phyloP scores from a whole-genome alignment of 2,113 vertebrate species.

The Oceanodroma tethys region DNA sequence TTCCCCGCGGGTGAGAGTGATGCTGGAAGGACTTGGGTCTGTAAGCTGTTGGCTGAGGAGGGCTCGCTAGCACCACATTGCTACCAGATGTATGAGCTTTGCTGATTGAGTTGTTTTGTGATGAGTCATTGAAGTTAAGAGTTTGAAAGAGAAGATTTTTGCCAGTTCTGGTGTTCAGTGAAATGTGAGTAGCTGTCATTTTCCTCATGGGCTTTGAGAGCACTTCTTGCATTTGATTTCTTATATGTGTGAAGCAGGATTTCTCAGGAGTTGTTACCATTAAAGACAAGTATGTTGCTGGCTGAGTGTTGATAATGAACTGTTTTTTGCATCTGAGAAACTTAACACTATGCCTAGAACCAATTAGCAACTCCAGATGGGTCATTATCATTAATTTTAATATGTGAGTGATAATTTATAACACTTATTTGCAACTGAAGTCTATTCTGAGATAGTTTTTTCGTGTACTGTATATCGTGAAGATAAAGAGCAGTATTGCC shows the following conservation, averaged over 20 bases:
- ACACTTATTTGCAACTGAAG: background rate
- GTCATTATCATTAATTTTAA: conserved; percentile 13
- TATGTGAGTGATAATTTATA: background rate
- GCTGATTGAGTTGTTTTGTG: conserved; percentile 59
- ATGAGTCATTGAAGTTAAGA: conserved; percentile 44
- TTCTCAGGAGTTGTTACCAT: background rate
- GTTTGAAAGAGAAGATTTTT: conserved; percentile 29
- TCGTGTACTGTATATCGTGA: background rate
- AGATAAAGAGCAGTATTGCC: background rate
- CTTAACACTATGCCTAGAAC: background rate
- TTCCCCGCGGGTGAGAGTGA: background rate
- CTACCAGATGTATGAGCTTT: conserved; percentile 49
- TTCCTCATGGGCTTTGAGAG: background rate
- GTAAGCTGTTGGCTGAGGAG: conserved; percentile 5
- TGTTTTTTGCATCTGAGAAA: background rate
- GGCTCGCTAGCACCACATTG: conserved; percentile 2
- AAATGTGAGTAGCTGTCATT: conserved; percentile 27
- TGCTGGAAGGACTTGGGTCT: background rate
- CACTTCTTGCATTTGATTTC: conserved; percentile 18
- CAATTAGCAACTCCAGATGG: background rate
- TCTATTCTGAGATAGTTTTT: background rate
- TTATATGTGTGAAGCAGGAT: background rate
- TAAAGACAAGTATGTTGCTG: background rate
- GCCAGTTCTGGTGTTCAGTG: background rate
- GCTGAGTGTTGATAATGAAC: background rate